These are phyloP conservation scores for Scomberomorus guttatus DNA, from an alignment of 2,797 vertebrate species.

Conservation along the genomic window DNA sequence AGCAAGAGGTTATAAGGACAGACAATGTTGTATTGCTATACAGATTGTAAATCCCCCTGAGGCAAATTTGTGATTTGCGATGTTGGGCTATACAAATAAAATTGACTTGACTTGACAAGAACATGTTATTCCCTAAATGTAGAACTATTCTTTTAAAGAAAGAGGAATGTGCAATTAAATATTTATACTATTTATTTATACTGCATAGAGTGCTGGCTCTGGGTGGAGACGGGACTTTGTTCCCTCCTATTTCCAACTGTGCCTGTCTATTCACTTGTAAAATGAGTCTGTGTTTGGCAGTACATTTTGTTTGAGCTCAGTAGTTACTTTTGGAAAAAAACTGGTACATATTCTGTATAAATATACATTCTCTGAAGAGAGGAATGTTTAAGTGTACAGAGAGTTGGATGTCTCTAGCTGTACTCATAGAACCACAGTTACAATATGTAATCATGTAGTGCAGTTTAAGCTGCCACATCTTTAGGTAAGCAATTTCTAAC, in stretches of 20 bases:
- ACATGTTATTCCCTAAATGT: not conserved
- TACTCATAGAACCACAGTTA: not conserved
- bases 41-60: no score
- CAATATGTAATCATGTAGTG: not conserved
- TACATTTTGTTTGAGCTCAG: not conserved
- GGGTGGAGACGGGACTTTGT: not conserved
- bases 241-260: not conserved
- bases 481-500: not conserved
- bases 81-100: no score
- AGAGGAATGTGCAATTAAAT: not conserved
- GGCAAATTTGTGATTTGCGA: no score
- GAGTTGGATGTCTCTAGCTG: not conserved
- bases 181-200: not conserved
- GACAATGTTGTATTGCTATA: not conserved
- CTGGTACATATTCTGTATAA: not conserved
- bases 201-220: not conserved
- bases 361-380: not conserved
- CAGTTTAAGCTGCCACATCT: not conserved
- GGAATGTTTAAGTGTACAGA: not conserved
- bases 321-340: not conserved
- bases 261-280: not conserved
- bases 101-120: no score
- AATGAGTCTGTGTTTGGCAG: not conserved
- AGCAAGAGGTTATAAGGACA: not conserved
- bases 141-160: no score